A percentile compares a stretch with the other conserved stretches of the same genome.
Conservation (phyloP, 2,888 invertebrate genomes). For the Gibbula magus region DNA sequence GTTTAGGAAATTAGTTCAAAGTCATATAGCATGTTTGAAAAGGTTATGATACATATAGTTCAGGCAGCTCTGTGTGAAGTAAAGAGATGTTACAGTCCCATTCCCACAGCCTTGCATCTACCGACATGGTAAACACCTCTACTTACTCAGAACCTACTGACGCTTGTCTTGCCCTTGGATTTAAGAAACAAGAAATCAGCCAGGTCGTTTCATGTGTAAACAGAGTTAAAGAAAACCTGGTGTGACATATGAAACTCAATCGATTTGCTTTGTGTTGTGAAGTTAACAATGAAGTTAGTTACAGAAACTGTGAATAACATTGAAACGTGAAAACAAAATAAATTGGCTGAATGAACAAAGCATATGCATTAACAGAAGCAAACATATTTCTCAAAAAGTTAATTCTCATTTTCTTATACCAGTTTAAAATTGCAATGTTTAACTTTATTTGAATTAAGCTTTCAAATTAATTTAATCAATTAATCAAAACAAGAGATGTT, state of each 20-base stretch:
- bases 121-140: not conserved
- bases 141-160: constrained; percentile 10
- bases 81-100: too few species aligned
- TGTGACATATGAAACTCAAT: too few species aligned
- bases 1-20: too few species aligned
- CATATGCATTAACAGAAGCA: not conserved
- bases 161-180: not conserved
- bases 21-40: too few species aligned
- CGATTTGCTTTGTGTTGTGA: not conserved
- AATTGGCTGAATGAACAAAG: not conserved
- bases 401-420: not conserved
- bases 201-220: too few species aligned
- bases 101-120: not conserved
- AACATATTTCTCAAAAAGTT: not conserved
- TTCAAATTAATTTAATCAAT: not conserved
- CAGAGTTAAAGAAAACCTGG: too few species aligned
- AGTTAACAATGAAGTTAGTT: not conserved
- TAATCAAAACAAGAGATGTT: not conserved
- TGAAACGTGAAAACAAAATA: not conserved
- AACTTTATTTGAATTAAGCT: not conserved
- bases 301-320: not conserved
- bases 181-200: not conserved
- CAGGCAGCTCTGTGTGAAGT: not conserved
- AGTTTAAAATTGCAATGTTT: not conserved
- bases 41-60: not conserved